Conservation (phyloP, 1,140 invertebrate species). For the Drosophila ogumai region DNA sequence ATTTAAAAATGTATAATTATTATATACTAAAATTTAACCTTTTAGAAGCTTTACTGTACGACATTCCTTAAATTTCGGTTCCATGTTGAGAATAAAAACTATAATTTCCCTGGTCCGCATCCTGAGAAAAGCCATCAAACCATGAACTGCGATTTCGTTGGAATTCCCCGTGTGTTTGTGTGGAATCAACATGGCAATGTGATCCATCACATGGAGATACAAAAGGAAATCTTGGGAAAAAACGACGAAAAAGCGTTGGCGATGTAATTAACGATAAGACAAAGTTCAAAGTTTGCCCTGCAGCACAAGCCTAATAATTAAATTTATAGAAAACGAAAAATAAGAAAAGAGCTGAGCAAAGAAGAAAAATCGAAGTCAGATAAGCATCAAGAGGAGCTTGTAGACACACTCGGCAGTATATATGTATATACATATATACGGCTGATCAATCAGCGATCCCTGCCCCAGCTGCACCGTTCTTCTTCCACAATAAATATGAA, state of each 20-base stretch:
- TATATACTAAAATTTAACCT: background rate
- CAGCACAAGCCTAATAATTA: constrained; percentile 62
- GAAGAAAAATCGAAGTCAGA: constrained; percentile 70
- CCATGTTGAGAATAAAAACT: constrained; percentile 36
- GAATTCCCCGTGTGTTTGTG: constrained; percentile 51
- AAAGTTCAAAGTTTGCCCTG: constrained; percentile 58
- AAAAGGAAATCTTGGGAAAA: constrained; percentile 66
- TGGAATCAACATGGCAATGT: constrained; percentile 18
- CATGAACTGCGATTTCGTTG: constrained; percentile 71
- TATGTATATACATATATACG: constrained; percentile 21
- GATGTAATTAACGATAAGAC: constrained; percentile 76
- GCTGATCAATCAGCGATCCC: constrained; percentile 75
- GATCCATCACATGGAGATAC: constrained; percentile 59
- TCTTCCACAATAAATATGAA: constrained; percentile 70
- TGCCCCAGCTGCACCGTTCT: constrained; percentile 12
- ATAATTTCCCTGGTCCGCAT: constrained; percentile 50
- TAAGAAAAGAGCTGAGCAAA: constrained; percentile 3
- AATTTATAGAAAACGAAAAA: constrained; percentile 65
- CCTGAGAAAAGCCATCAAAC: constrained; percentile 71
- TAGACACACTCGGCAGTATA: constrained; percentile 31
- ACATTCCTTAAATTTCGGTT: background rate
- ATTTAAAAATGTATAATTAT: too few species aligned
- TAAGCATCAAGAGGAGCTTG: constrained; percentile 58
- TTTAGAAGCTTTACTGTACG: background rate
- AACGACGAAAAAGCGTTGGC: constrained; percentile 73